Evolutionary conservation across 2,888 invertebrate species (phyloP).

Genomic region (Drosophila neoperkinsi): DNA sequence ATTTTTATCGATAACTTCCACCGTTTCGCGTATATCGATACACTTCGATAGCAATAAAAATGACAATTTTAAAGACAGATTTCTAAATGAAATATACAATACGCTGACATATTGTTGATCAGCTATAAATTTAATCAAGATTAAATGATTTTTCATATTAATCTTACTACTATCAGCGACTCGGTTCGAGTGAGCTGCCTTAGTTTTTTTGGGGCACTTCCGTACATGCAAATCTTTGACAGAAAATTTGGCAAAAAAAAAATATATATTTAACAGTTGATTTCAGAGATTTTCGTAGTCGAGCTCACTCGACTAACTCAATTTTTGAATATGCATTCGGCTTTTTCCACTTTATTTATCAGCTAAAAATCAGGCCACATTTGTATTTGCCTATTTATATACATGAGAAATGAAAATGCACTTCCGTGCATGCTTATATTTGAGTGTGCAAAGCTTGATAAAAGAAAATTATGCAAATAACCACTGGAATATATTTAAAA

Average conservation of each 20-base stretch:
- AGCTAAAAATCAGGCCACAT: constrained; percentile 11
- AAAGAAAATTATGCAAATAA: background rate
- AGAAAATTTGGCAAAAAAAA: background rate
- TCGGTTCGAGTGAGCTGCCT: too few relatives aligned
- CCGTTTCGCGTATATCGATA: background rate
- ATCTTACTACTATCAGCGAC: background rate
- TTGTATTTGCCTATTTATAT: background rate
- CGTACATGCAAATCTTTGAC: background rate
- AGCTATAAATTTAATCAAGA: background rate
- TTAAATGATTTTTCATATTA: background rate
- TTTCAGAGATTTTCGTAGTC: background rate
- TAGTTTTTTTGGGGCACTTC: background rate
- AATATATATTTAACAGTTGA: background rate
- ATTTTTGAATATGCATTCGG: background rate
- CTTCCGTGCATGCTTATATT: background rate
- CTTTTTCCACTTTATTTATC: background rate
- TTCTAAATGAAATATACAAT: background rate
- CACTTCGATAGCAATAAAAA: background rate
- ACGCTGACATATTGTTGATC: background rate
- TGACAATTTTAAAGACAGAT: background rate
- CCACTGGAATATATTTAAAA: background rate
- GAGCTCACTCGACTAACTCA: background rate
- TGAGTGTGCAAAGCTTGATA: background rate
- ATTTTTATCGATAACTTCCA: background rate
- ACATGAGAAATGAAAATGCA: too few relatives aligned